phyloP scores from a whole-genome alignment of 2,113 vertebrate species.

The Suricata suricatta region DNA sequence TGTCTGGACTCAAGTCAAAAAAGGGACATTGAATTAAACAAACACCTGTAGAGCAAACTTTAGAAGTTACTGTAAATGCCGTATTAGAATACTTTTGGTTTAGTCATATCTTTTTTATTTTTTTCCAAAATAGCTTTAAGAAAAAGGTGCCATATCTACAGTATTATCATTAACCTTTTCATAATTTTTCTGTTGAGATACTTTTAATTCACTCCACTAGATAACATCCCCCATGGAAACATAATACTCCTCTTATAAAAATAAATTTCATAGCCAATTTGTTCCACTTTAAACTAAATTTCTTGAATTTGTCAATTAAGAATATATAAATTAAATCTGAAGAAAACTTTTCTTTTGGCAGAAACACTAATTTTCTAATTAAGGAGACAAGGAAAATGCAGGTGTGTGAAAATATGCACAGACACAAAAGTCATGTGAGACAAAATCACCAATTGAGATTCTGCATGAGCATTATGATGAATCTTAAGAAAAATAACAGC shows the following conservation, averaged over 20 bases:
- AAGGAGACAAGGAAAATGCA: not conserved
- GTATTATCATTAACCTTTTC: not conserved
- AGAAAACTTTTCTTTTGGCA: not conserved
- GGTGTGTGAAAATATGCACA: not conserved
- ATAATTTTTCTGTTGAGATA: not conserved
- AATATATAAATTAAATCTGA: not conserved
- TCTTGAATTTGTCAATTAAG: not conserved
- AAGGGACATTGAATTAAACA: not conserved
- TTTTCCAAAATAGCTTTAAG: not conserved
- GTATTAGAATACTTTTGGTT: not conserved
- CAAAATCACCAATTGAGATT: not conserved
- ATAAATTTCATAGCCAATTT: not conserved
- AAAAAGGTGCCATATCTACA: not conserved
- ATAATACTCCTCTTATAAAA: not conserved
- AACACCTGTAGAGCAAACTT: not conserved
- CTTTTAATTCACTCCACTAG: not conserved
- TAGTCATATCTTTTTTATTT: not conserved
- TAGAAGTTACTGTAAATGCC: not conserved
- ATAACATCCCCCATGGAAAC: not conserved
- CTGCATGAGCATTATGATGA: not conserved
- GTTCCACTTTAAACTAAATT: not conserved
- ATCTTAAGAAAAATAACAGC: not conserved
- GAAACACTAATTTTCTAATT: not conserved
- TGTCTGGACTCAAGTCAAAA: not conserved
- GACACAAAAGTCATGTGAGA: not conserved